Conservation (phyloP, 92 coral and sea anemone species). For the Phymanthus crucifer region DNA sequence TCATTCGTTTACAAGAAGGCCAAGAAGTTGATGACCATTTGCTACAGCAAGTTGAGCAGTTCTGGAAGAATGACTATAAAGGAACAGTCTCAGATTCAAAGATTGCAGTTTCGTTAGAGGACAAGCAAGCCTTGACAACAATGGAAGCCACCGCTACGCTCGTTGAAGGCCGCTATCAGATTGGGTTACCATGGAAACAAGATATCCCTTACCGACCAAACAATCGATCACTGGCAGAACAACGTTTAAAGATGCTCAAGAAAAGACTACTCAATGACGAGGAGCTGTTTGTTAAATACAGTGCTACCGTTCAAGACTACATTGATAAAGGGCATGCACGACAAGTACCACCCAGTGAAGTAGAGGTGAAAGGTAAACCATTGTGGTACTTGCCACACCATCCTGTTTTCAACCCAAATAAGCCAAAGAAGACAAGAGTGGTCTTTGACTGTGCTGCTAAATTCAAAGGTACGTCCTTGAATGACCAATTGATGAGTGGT, state of each 20-base stretch:
- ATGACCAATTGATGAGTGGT: constrained; percentile 4
- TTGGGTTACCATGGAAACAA: constrained; percentile 60
- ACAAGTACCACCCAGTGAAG: constrained; percentile 27
- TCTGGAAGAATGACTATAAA: constrained; percentile 29
- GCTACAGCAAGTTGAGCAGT: constrained; percentile 23
- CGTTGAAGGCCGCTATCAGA: constrained; percentile 44
- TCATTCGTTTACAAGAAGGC: not conserved
- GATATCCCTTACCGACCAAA: constrained; percentile 48
- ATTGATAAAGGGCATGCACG: constrained; percentile 44
- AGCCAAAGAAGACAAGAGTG: constrained; percentile 33
- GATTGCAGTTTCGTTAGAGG: constrained; percentile 34
- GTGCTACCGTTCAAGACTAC: constrained; percentile 46
- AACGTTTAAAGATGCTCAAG: constrained; percentile 36
- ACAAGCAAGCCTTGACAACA: constrained; percentile 47
- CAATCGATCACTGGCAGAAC: constrained; percentile 49
- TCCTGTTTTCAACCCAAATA: constrained; percentile 37
- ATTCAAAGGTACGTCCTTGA: constrained; percentile 40
- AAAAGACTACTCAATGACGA: constrained; percentile 38
- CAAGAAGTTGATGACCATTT: not conserved
- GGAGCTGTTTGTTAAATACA: constrained; percentile 51
- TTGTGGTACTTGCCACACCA: constrained; percentile 60
- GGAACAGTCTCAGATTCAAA: not conserved
- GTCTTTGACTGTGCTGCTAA: constrained; percentile 51
- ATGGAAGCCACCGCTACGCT: constrained; percentile 36
- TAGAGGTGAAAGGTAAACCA: constrained; percentile 8